Evolutionary conservation across 2,797 vertebrate genomes (phyloP).

Genomic region (Eurystomus glaucurus): DNA sequence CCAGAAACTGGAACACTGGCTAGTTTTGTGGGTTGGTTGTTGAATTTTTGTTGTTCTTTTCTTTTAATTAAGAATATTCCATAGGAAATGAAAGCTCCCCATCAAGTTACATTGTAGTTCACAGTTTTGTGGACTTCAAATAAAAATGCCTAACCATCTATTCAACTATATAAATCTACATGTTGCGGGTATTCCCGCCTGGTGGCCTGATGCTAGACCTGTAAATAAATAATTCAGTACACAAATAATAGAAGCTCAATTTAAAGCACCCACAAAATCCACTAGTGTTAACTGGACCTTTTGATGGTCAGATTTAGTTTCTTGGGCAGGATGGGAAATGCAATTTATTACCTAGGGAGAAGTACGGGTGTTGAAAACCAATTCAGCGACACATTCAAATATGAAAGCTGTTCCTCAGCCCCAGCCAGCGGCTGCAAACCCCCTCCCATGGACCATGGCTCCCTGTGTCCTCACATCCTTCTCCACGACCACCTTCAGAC

Average conservation of each 20-base stretch:
- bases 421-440: not conserved
- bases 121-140: not conserved
- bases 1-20: not conserved
- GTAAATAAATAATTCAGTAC: constrained; percentile 32
- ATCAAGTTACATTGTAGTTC: not conserved
- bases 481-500: accelerated
- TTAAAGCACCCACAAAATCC: constrained; percentile 45
- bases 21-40: not conserved
- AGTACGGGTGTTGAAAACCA: not conserved
- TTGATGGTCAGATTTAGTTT: not conserved
- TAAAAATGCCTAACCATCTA: not conserved
- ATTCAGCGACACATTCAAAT: not conserved
- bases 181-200: not conserved
- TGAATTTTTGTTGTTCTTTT: not conserved
- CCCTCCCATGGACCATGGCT: accelerated
- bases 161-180: not conserved
- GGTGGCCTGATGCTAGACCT: not conserved
- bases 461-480: accelerated
- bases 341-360: not conserved
- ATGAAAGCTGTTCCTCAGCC: not conserved
- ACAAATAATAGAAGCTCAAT: constrained; percentile 27
- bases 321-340: not conserved
- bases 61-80: not conserved
- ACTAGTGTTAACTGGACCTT: not conserved
- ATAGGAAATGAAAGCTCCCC: not conserved